Percentiles rank a stretch among this genome's conserved stretches.
phyloP scores from a whole-genome alignment of 2,797 vertebrate species.

The Smutsia gigantea region DNA sequence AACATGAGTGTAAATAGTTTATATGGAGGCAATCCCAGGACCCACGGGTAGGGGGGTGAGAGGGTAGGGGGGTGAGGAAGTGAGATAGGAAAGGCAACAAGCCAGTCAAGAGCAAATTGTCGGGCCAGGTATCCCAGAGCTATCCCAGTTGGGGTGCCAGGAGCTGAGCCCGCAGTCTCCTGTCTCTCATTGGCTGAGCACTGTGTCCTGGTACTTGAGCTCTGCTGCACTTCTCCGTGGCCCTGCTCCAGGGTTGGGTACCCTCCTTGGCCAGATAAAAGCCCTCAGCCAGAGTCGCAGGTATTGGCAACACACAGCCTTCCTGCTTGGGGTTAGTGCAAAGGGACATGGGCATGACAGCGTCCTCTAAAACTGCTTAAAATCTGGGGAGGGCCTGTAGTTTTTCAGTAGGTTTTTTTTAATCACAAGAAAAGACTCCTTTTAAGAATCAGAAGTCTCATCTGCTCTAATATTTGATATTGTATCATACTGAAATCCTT shows the following conservation, averaged over 20 bases:
- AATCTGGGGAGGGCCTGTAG: not conserved
- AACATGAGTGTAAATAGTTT: not conserved
- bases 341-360: fast-evolving
- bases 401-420: not conserved
- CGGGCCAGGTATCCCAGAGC: not conserved
- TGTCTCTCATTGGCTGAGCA: not conserved
- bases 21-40: not conserved
- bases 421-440: not conserved
- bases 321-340: not conserved
- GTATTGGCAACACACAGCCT: not conserved
- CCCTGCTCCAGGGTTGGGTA: not conserved
- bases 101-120: not conserved
- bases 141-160: not conserved
- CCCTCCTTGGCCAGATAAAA: not conserved
- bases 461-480: not conserved
- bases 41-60: not conserved
- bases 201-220: not conserved
- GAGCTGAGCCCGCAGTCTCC: not conserved
- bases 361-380: not conserved
- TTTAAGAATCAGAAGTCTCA: not conserved
- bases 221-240: not conserved
- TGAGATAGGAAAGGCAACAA: not conserved
- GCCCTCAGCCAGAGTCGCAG: not conserved
- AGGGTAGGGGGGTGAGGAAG: too few relatives aligned
- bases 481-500: not conserved